Conservation (phyloP, 2,113 vertebrate species). For the Phalacrocorax carbo region DNA sequence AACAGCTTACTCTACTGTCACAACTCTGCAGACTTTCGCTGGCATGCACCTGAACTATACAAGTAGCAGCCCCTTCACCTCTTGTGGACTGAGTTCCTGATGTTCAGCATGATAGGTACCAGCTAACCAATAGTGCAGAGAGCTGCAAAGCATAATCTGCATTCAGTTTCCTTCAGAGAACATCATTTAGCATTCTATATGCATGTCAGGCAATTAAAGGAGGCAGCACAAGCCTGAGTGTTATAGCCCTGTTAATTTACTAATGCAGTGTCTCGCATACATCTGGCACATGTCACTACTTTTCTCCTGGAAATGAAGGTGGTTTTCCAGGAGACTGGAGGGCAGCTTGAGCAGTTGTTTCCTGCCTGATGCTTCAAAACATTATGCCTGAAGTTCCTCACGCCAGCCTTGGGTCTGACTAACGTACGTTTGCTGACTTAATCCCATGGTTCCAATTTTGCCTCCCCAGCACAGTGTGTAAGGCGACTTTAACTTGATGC, state of each 20-base stretch:
- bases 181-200: slow-evolving; percentile 52
- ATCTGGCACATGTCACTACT: slow-evolving; percentile 64
- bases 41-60: slow-evolving; percentile 27
- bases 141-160: slow-evolving; percentile 51
- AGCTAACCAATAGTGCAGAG: slow-evolving; percentile 35
- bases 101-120: slow-evolving; percentile 53
- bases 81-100: slow-evolving; percentile 29
- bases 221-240: slow-evolving; percentile 53
- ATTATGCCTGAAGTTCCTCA: background rate
- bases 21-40: background rate
- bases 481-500: background rate
- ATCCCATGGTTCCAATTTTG: background rate
- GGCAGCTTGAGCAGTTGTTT: slow-evolving; percentile 50
- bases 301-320: slow-evolving; percentile 55
- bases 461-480: background rate
- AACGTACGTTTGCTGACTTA: background rate
- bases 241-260: slow-evolving; percentile 65
- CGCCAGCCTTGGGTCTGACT: background rate
- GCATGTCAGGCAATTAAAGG: slow-evolving; percentile 64
- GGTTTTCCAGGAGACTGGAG: slow-evolving; percentile 49
- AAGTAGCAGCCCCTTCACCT: slow-evolving; percentile 55
- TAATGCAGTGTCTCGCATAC: slow-evolving; percentile 56
- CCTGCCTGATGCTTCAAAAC: slow-evolving; percentile 39
- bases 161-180: slow-evolving; percentile 49
- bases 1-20: slow-evolving; percentile 40